Evolutionary conservation across 1,140 invertebrate genomes (phyloP).

Genomic region (Meloidogyne floridensis): DNA sequence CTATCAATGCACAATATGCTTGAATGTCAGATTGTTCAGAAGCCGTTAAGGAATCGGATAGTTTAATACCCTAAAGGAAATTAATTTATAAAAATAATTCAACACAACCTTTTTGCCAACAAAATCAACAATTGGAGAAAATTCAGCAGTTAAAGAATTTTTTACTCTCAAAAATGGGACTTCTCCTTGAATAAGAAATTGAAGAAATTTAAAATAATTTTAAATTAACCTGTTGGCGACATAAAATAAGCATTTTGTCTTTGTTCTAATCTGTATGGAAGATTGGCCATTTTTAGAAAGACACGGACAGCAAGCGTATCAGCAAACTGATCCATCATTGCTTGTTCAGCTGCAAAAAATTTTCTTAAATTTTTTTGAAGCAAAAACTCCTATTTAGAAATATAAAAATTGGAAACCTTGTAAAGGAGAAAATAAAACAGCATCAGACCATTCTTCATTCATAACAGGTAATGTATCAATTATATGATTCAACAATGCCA

Average conservation of each 20-base stretch:
- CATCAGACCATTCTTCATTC: constrained; percentile 56
- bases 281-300: constrained; percentile 86
- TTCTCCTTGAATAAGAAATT: constrained; percentile 69
- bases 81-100: neutral
- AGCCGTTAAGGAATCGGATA: constrained; percentile 75
- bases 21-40: constrained; percentile 85
- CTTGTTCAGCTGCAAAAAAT: constrained; percentile 59
- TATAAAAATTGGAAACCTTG: constrained; percentile 40
- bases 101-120: constrained; percentile 76
- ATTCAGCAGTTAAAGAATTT: constrained; percentile 82
- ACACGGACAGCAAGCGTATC: constrained; percentile 68
- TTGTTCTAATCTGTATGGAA: constrained; percentile 75
- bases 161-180: constrained; percentile 89
- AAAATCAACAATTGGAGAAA: constrained; percentile 86
- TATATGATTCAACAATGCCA: neutral
- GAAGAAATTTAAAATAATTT: constrained; percentile 47
- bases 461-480: constrained; percentile 22
- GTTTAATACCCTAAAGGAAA: constrained; percentile 71
- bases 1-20: constrained; percentile 79
- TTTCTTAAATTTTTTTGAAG: neutral
- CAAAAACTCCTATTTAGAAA: neutral
- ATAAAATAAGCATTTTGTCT: constrained; percentile 89
- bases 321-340: constrained; percentile 61
- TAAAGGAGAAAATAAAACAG: constrained; percentile 52
- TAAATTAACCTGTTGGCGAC: constrained; percentile 80